Conservation (phyloP, 2,113 vertebrate species). For the Eudorcas thomsonii region DNA sequence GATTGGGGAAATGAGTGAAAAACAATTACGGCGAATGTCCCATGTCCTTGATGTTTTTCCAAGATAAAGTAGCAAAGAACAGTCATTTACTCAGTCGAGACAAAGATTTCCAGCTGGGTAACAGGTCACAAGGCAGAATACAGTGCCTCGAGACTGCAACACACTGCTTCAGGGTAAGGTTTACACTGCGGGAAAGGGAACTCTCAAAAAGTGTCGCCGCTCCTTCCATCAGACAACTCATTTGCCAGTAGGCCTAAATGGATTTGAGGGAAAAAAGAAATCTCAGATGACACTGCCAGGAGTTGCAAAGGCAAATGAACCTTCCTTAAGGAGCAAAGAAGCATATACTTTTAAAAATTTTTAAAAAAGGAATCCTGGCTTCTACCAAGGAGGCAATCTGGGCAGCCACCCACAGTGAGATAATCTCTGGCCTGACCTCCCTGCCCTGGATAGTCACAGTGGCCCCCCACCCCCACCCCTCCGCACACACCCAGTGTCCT, state of each 20-base stretch:
- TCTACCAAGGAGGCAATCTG: not conserved
- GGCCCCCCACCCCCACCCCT: not conserved
- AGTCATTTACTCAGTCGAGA: slow-evolving; percentile 68
- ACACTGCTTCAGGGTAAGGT: not conserved
- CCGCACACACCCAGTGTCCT: not conserved
- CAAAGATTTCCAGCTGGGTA: slow-evolving; percentile 59
- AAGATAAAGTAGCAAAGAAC: slow-evolving; percentile 77
- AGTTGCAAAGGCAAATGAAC: slow-evolving; percentile 69
- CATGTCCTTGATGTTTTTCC: slow-evolving; percentile 70
- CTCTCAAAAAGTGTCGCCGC: not conserved
- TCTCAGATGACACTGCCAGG: slow-evolving; percentile 46
- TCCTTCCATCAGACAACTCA: slow-evolving; percentile 29
- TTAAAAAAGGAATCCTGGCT: slow-evolving; percentile 35
- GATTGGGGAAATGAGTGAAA: slow-evolving; percentile 55
- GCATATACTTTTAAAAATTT: slow-evolving; percentile 36
- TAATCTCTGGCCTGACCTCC: not conserved
- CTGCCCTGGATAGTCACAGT: not conserved
- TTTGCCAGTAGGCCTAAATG: slow-evolving; percentile 46
- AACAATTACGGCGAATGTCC: slow-evolving; percentile 60
- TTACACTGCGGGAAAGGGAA: not conserved
- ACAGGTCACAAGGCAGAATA: slow-evolving; percentile 52
- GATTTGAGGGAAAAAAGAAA: slow-evolving; percentile 26
- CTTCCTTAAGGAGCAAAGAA: not conserved
- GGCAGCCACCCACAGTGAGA: not conserved
- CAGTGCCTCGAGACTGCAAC: not conserved